Evolutionary conservation across 2,113 vertebrate species (phyloP), one percentile per base, ranked within the genome.

Genomic region (Ciconia boyciana): DNA sequence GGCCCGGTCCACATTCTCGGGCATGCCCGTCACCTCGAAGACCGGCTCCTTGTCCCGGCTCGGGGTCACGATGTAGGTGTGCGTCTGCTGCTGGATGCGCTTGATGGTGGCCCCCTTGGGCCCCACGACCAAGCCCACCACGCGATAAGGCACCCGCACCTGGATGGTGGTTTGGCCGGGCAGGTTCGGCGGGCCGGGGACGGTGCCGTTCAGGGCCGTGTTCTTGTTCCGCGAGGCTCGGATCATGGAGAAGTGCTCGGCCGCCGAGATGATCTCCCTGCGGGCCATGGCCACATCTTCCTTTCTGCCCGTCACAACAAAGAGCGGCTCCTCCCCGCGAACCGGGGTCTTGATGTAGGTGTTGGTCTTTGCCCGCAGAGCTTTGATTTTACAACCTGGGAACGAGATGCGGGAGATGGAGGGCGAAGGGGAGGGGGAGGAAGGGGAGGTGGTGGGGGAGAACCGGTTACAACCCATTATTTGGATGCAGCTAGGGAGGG

Each of bases 321-420:
- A 99, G 90, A 99, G 99, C n/a, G 99, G 99, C 98, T 99, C 99
- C 98, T 99, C 99, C 92, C 99, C 99, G 51, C 99, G 99, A 70
- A 99, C 99, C 4, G 99, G 99, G 87, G 99, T 99, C 98, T 99
- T 99, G 98, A 99, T 99, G 96, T 99, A 99, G 95, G 99, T 99
- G 98, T 99, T 99, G 98, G 99, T 99, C 98, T 99, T 99, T 9
- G 99, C 99, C 98, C 99, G 98, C 97, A 99, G 98, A 68, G 99
- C 99, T 98, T 99, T 99, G 98, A 99, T 99, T 98, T 99, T 99
- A 97, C 99, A 99, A 98, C 99, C 99, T 99, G 97, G 69, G 95
- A 78, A 92, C 24, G 84, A 69, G 89, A 84, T 87, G 89, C 51
- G 17, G 89, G 80, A 91, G 88, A 55, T 41, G 84, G 31, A 84